phyloP scores from a whole-genome alignment of 2,797 vertebrate species.

The Xenopus petersii region DNA sequence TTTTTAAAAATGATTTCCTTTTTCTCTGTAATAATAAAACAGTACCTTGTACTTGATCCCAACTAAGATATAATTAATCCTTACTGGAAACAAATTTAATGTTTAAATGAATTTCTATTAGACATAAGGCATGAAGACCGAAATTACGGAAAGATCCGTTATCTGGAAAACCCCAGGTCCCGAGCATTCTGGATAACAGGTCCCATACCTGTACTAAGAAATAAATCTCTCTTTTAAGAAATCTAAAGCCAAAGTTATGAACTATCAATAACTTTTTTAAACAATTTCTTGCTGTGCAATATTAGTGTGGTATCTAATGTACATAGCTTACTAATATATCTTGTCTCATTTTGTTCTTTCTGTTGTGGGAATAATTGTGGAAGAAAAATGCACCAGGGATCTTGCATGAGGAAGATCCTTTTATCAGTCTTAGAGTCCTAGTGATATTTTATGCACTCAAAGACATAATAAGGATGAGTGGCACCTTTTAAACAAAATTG shows the following conservation, averaged over 20 bases:
- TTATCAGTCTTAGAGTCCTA: constrained; percentile 41
- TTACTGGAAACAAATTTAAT: too few species aligned
- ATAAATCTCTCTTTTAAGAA: constrained; percentile 30
- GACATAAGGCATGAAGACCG: too few species aligned
- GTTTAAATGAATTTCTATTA: too few species aligned
- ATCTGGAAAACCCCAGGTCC: too few species aligned
- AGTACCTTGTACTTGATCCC: too few species aligned
- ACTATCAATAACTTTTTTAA: constrained; percentile 40
- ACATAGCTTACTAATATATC: constrained; percentile 53
- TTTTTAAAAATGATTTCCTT: too few species aligned
- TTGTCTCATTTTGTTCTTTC: constrained; percentile 50
- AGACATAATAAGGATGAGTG: constrained; percentile 49
- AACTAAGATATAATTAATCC: too few species aligned
- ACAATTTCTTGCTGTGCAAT: constrained; percentile 27
- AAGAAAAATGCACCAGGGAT: constrained; percentile 52
- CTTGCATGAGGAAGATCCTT: constrained; percentile 30
- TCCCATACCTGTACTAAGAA: too few species aligned
- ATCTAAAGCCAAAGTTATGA: constrained; percentile 35
- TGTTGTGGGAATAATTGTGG: constrained; percentile 53
- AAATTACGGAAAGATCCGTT: too few species aligned
- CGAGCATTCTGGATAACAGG: too few species aligned
- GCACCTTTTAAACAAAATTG: constrained; percentile 46
- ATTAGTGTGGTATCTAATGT: constrained; percentile 29
- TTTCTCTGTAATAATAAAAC: too few species aligned
- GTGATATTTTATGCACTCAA: constrained; percentile 49